These are phyloP conservation scores for Nycticorax nycticorax DNA, from an alignment of 2,113 vertebrate species.

Conservation along the genomic window DNA sequence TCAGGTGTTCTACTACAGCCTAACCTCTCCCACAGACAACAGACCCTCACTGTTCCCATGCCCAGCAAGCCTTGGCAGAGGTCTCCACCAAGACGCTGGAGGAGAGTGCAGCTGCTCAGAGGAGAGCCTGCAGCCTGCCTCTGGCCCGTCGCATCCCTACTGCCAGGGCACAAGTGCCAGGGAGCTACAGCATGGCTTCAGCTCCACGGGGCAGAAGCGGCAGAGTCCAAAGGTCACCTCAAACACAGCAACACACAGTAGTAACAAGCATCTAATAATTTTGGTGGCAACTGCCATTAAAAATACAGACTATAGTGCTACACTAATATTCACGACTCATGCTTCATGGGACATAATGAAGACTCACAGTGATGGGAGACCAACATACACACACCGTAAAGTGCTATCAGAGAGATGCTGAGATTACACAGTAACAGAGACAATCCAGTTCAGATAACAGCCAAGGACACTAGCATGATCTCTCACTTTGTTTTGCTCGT, in stretches of 20 bases:
- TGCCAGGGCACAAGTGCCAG: neutral
- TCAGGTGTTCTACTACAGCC: neutral
- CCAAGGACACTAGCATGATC: neutral
- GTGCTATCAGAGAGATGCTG: neutral
- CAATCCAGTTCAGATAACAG: neutral
- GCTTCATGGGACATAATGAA: neutral
- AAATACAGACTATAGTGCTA: neutral
- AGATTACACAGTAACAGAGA: neutral
- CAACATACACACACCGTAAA: accelerated
- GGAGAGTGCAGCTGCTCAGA: neutral
- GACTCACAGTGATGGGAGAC: neutral
- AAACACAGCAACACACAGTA: neutral
- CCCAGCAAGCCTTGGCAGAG: neutral
- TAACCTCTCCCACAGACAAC: neutral
- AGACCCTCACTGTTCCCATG: neutral
- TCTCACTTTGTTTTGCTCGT: neutral
- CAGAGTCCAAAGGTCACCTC: neutral
- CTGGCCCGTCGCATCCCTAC: accelerated
- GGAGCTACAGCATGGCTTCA: neutral
- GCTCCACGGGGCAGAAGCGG: no score
- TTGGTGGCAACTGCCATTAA: neutral
- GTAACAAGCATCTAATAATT: neutral
- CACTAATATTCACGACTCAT: neutral
- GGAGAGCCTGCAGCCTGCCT: neutral
- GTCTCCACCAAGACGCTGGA: accelerated